A percentile compares a stretch with the other conserved stretches of the same genome.
These are phyloP conservation scores for Pemphigus obesinymphae DNA, from an alignment of 1,140 invertebrate species.

Conservation along the genomic window DNA sequence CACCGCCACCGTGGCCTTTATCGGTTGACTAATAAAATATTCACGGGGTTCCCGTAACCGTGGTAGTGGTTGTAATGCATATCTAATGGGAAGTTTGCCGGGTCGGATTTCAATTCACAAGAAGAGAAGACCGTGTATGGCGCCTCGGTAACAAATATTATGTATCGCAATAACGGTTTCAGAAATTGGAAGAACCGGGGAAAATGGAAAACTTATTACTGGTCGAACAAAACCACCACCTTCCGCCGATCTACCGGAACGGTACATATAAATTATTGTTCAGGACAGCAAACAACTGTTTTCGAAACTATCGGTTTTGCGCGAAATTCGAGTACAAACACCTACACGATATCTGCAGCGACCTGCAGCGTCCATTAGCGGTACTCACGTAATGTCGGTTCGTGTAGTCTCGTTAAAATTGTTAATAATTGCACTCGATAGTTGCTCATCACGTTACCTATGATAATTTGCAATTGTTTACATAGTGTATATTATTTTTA, in stretches of 20 bases:
- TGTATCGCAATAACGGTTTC: conserved; percentile 24
- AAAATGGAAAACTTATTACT: not conserved
- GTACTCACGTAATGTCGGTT: not conserved
- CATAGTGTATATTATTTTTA: too few species aligned
- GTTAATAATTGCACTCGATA: not conserved
- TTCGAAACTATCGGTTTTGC: not conserved
- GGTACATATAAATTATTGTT: not conserved
- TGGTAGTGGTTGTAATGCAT: conserved; percentile 5
- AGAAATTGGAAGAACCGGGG: conserved; percentile 11
- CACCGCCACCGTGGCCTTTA: not conserved
- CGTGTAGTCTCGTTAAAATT: not conserved
- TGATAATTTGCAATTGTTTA: too few species aligned
- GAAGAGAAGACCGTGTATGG: not conserved
- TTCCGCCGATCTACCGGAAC: not conserved
- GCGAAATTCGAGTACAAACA: not conserved
- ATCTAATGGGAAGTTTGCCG: conserved; percentile 7
- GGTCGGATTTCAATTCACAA: conserved; percentile 20
- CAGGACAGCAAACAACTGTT: not conserved
- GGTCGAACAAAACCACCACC: not conserved
- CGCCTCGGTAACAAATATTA: not conserved
- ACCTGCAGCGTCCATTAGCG: not conserved
- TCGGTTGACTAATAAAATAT: conserved; percentile 24
- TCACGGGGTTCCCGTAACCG: not conserved
- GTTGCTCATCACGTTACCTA: too few species aligned
- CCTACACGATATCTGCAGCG: not conserved